Evolutionary conservation across 2,113 vertebrate species (phyloP).

Genomic region (Chloropsis hardwickii): DNA sequence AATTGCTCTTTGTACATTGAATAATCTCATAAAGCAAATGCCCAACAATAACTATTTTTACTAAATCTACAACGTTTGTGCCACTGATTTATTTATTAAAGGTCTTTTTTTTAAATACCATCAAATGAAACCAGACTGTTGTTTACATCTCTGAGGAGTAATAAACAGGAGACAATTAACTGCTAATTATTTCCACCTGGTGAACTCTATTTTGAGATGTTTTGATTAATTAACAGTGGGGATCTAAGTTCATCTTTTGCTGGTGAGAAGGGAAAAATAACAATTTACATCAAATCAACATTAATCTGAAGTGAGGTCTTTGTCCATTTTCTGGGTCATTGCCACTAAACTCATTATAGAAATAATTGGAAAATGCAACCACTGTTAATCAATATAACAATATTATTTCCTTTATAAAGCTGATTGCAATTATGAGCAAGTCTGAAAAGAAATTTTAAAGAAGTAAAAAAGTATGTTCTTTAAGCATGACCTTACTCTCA

Average conservation of each 20-base stretch:
- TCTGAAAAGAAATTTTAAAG: not conserved
- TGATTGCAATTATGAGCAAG: constrained; percentile 33
- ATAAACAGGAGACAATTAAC: constrained; percentile 75
- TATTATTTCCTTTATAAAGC: constrained; percentile 41
- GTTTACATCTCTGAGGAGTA: constrained; percentile 71
- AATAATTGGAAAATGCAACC: constrained; percentile 66
- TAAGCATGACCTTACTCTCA: not conserved
- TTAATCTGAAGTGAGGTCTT: constrained; percentile 50
- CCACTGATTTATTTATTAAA: constrained; percentile 61
- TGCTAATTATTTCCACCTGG: constrained; percentile 78
- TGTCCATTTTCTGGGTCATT: constrained; percentile 71
- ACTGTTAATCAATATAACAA: constrained; percentile 64
- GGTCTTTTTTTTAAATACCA: constrained; percentile 48
- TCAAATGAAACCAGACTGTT: constrained; percentile 43
- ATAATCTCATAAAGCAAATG: constrained; percentile 17
- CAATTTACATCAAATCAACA: constrained; percentile 61
- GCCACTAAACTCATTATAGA: constrained; percentile 67
- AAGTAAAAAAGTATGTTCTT: not conserved
- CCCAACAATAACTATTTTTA: constrained; percentile 21
- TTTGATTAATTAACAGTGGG: constrained; percentile 75
- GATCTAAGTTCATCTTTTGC: constrained; percentile 66
- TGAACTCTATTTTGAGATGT: constrained; percentile 70
- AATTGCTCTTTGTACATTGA: not conserved
- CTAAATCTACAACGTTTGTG: not conserved
- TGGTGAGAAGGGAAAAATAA: constrained; percentile 45